These are phyloP conservation scores for Drosophila elegans DNA, from an alignment of 1,140 invertebrate genomes.

Conservation along the genomic window DNA sequence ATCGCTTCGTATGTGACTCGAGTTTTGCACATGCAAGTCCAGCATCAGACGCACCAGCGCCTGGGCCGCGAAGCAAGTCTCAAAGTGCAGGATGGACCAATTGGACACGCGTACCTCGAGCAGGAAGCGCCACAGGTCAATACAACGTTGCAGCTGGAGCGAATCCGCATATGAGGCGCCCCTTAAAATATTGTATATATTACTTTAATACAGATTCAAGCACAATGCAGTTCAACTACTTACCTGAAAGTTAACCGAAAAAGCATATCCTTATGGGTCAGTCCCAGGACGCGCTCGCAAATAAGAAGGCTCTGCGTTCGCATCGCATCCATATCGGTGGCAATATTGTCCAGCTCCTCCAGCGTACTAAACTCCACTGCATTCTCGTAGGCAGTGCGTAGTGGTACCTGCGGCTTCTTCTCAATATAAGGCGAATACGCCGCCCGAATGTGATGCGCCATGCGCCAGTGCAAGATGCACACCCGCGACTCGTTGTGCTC, in stretches of 20 bases:
- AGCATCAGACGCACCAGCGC: slow-evolving; percentile 91
- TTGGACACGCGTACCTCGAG: slow-evolving; percentile 92
- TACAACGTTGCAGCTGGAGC: slow-evolving; percentile 92
- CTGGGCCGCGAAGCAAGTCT: slow-evolving; percentile 93
- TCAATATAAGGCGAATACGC: slow-evolving; percentile 78
- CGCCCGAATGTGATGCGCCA: slow-evolving; percentile 87
- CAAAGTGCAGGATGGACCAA: slow-evolving; percentile 89
- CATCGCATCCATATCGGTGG: slow-evolving; percentile 91
- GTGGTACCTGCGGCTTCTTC: slow-evolving; percentile 87
- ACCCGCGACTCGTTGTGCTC: slow-evolving; percentile 90
- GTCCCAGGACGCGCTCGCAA: slow-evolving; percentile 92
- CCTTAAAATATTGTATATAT: slow-evolving; percentile 74
- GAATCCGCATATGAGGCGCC: slow-evolving; percentile 95
- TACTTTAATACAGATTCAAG: too few relatives aligned
- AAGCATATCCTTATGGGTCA: slow-evolving; percentile 93
- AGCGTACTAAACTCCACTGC: slow-evolving; percentile 89
- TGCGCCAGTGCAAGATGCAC: slow-evolving; percentile 89
- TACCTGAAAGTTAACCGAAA: slow-evolving; percentile 87
- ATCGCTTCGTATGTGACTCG: slow-evolving; percentile 83
- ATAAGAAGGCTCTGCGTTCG: slow-evolving; percentile 93
- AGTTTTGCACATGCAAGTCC: slow-evolving; percentile 89
- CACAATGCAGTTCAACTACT: neutral
- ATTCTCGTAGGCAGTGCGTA: slow-evolving; percentile 88
- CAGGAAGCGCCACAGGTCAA: slow-evolving; percentile 93
- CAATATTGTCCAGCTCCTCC: slow-evolving; percentile 90